Percentiles rank a stretch among this genome's conserved stretches.
These are phyloP conservation scores for Colletes latitarsis DNA, from an alignment of 1,140 invertebrate species.

Conservation along the genomic window DNA sequence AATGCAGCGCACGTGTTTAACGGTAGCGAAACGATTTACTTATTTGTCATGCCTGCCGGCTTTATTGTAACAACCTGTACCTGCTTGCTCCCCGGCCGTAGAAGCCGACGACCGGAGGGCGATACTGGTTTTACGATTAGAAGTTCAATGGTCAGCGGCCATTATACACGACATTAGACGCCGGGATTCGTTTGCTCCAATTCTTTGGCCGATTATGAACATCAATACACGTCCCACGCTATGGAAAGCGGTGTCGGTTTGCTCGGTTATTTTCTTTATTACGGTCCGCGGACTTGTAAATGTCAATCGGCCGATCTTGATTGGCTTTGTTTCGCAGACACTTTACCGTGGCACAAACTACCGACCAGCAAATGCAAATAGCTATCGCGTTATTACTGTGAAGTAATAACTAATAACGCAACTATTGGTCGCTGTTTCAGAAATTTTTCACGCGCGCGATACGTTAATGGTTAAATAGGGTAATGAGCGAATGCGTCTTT, in stretches of 20 bases:
- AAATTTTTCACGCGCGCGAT: neutral
- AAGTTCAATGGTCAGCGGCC: conserved; percentile 58
- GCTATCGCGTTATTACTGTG: neutral
- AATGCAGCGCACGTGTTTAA: conserved; percentile 32
- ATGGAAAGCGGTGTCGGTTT: conserved; percentile 27
- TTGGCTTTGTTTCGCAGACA: conserved; percentile 34
- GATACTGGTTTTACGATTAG: conserved; percentile 41
- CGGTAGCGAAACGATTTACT: conserved; percentile 49
- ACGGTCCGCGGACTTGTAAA: conserved; percentile 35
- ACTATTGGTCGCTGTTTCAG: conserved; percentile 1
- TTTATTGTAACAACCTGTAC: conserved; percentile 46
- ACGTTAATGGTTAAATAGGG: neutral
- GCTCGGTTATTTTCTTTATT: conserved; percentile 51
- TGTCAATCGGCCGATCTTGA: conserved; percentile 46
- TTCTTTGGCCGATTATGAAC: conserved; percentile 13
- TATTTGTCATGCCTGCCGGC: conserved; percentile 50
- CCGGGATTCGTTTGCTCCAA: conserved; percentile 37
- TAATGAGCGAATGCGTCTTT: neutral
- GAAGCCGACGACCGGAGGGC: conserved; percentile 25
- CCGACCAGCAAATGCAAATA: neutral
- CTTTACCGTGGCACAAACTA: neutral
- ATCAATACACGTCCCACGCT: conserved; percentile 26
- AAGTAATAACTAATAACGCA: neutral
- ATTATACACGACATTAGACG: conserved; percentile 21
- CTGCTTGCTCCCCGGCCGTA: conserved; percentile 2